Conservation (phyloP, 2,797 vertebrate genomes). For the Allobates femoralis region DNA sequence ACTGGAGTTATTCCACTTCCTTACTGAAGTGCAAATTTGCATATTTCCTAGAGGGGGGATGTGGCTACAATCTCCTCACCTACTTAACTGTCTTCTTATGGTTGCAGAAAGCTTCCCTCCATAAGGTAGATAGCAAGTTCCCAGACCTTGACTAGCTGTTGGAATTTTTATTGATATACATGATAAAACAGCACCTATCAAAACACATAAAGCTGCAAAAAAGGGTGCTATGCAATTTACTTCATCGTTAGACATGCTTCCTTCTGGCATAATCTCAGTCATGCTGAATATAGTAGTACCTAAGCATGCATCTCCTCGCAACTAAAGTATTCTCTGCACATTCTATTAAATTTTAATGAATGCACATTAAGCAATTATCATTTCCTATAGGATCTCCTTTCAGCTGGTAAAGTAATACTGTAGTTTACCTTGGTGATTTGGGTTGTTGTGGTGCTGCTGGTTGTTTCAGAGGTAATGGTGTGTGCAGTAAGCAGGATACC, state of each 20-base stretch:
- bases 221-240: not conserved
- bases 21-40: too few species aligned
- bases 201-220: too few species aligned
- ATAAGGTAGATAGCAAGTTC: too few species aligned
- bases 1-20: too few species aligned
- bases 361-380: not conserved
- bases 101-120: too few species aligned
- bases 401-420: not conserved
- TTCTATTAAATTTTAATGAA: not conserved
- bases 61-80: too few species aligned
- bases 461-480: conserved; percentile 95
- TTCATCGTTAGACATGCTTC: not conserved
- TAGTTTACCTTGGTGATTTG: conserved; percentile 93
- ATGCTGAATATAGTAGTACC: not conserved
- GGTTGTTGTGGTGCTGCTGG: conserved; percentile 95
- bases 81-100: too few species aligned
- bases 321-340: not conserved
- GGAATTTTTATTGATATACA: too few species aligned
- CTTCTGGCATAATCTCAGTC: not conserved
- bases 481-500: conserved; percentile 94
- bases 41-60: too few species aligned
- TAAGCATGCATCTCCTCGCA: not conserved
- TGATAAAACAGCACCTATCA: too few species aligned
- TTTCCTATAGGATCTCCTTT: not conserved
- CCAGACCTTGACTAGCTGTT: too few species aligned